Base-by-base conservation (phyloP, 2,797 vertebrate genomes). In the Cirrhinus mrigala region DNA sequence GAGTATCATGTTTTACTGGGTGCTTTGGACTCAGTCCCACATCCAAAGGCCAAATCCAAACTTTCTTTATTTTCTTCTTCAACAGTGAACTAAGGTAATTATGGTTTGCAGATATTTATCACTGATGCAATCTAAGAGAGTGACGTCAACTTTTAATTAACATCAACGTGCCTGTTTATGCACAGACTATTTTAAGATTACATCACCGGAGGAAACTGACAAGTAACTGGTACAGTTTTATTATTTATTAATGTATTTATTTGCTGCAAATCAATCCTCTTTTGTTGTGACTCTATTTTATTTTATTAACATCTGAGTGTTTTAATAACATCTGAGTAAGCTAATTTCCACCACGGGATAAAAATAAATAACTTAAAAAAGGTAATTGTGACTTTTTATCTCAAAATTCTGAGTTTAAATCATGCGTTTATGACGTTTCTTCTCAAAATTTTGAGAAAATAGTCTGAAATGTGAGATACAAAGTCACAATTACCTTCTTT, bases 101-200 rank as follows among this genome's bases (percentile, higher is more conserved):
- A 46, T 46, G n/a, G 37, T 69, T 69, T 46, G 37, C 48, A 84
- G 74, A 70, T 46, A 69, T 69, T 70, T 78, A 33, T 54, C 29
- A 77, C 22, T 84, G 73, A 78, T 77, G 74, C 73, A 81, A 62
- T 62, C 54, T 46, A 60, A 81, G 46, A 69, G 27, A 69, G 40
- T 37, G 33, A 20, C 40, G 2, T 77, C 48, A 69, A 58, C n/a
- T 44, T 69, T 77, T 56, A 84, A 76, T 76, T 75, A 75, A 52
- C 44, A 76, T 68, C 16, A 79, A 50, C 18, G n/a, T 69, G 27
- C 3, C 46, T 76, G 44, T 60, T n/a, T 50, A 73, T 62, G 22
- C 37, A 37, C 6, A 2, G 20, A 75, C 18, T 20, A 52, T 29
- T 75, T 24, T 24, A 6, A 7, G 33, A 83, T 82, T 74, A 60